Base-by-base conservation (phyloP, 2,113 vertebrate species). In the Neodontobutis hainanensis region DNA sequence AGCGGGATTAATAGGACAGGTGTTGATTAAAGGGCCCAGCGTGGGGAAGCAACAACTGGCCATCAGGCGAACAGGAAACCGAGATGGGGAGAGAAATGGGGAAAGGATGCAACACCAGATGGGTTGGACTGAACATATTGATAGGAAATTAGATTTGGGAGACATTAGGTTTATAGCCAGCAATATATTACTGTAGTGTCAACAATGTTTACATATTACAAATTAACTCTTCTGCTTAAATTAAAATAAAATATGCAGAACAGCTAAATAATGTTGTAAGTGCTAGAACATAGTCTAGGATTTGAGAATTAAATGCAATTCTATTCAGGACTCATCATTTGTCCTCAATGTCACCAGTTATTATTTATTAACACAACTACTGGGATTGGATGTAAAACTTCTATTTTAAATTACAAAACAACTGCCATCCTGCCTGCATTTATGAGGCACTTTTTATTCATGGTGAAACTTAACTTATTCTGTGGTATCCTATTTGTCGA, bases 1-100 rank as follows among this genome's bases (percentile, higher is more conserved):
- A 77, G 68, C 61, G 77, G 85, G 86, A 91, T 90, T 91, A 90
- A 92, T 90, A 75, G 91, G 90, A 91, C 90, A 92, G 91, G 92
- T 92, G 90, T 87, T 89, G 86, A 90, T 90, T 89, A 89, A 90
- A 88, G 86, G 74, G 73, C 75, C 11, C 85, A 77, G 82, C 61
- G n/a, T 84, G 86, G 45, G 63, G 46, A 88, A 58, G 77, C 65
- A 85, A 85, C 85, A 73, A 87, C 85, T 85, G 86, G 82, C 77
- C 77, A 70, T 78, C 68, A 65, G 56, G 68, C 19, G 35, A 77
- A 77, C 65, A 78, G 68, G 61, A 73, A 74, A 80, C 51, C 32
- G 50, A 66, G 44, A 73, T 10, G 38, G 67, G 68, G 66, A 53
- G 67, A 50, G 50, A 46, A 45, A 50, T 47, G 70, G 70, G n/a